Conservation (phyloP, 2,113 vertebrate species). For the Dunckerocampus dactyliophorus region DNA sequence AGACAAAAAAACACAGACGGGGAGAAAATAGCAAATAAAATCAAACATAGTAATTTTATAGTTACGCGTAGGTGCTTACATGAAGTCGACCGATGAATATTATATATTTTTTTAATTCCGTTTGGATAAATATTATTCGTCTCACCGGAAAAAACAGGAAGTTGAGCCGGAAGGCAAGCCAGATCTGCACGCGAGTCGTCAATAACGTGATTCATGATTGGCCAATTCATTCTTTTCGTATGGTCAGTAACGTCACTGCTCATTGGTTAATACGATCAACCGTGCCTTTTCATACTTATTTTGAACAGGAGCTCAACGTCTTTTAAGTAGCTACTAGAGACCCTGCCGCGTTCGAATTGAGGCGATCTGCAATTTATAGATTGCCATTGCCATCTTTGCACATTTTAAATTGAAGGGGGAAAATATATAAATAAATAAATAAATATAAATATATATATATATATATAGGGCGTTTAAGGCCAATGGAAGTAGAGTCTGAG, state of each 20-base stretch:
- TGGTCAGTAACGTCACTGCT: constrained; percentile 18
- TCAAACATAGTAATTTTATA: neutral
- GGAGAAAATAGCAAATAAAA: neutral
- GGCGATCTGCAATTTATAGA: too few relatives aligned
- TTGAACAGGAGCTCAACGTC: too few relatives aligned
- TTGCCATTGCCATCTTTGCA: too few relatives aligned
- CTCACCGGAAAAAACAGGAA: constrained; percentile 38
- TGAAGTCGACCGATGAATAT: neutral
- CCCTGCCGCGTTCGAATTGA: too few relatives aligned
- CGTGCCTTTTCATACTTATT: too few relatives aligned
- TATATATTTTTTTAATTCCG: neutral
- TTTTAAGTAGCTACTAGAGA: too few relatives aligned
- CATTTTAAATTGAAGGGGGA: too few relatives aligned
- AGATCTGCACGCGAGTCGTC: constrained; percentile 14
- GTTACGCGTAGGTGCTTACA: neutral
- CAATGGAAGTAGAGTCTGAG: too few relatives aligned
- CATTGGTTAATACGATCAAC: constrained; percentile 28
- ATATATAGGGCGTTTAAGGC: too few relatives aligned
- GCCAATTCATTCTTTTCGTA: constrained; percentile 4
- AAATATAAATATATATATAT: too few relatives aligned
- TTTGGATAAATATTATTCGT: constrained; percentile 28
- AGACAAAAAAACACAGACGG: neutral
- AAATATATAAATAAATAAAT: too few relatives aligned
- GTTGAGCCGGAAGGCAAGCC: constrained; percentile 60
- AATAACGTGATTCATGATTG: constrained; percentile 7